These are phyloP conservation scores for Drosophila sturtevanti DNA, from an alignment of 1,140 invertebrate species.

Conservation along the genomic window DNA sequence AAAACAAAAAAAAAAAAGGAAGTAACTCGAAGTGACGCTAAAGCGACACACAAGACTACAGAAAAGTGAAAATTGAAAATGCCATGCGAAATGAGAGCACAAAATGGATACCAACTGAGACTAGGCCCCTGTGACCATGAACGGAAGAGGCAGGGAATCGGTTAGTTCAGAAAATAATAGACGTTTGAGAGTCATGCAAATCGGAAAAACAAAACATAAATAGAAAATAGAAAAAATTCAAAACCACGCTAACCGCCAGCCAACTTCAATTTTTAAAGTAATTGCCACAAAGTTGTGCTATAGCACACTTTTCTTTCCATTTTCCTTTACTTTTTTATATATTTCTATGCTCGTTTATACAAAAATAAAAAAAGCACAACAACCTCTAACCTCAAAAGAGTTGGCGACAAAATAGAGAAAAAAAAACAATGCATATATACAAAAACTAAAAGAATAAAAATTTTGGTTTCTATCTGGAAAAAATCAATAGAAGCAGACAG, in stretches of 20 bases:
- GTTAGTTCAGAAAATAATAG: slow-evolving; percentile 37
- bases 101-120: slow-evolving; percentile 17
- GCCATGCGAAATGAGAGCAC: slow-evolving; percentile 43
- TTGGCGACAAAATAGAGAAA: slow-evolving; percentile 5
- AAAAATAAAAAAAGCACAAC: slow-evolving; percentile 8
- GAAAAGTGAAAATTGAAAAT: slow-evolving; percentile 76
- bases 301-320: slow-evolving; percentile 54
- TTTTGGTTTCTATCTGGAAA: slow-evolving; percentile 63
- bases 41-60: slow-evolving; percentile 26
- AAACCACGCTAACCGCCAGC: slow-evolving; percentile 66
- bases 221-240: slow-evolving; percentile 10
- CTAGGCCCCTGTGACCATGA: not conserved
- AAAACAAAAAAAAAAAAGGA: not conserved
- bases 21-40: slow-evolving; percentile 49
- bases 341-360: not conserved
- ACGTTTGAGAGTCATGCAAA: slow-evolving; percentile 62
- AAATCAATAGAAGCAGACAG: slow-evolving; percentile 82
- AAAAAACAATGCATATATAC: slow-evolving; percentile 45
- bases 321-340: not conserved
- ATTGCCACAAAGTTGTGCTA: slow-evolving; percentile 71
- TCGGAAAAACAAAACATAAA: slow-evolving; percentile 11
- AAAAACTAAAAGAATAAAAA: slow-evolving; percentile 50
- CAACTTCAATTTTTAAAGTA: slow-evolving; percentile 81
- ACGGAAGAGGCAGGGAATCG: slow-evolving; percentile 30
- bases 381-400: slow-evolving; percentile 58